Conservation (phyloP, 2,113 vertebrate species). For the Megaceryle maxima region DNA sequence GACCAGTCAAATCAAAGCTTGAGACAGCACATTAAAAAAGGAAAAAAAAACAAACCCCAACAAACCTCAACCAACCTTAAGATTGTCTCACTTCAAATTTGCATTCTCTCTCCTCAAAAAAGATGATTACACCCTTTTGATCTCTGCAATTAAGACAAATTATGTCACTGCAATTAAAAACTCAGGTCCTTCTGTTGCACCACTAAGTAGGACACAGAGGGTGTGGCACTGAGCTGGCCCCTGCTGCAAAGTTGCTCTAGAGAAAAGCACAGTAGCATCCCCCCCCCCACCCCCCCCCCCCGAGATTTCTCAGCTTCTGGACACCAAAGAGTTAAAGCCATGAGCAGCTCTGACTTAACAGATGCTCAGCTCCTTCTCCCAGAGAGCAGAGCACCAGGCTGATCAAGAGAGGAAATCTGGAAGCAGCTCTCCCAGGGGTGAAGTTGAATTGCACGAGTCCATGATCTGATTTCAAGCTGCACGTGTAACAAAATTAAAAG, state of each 20-base stretch:
- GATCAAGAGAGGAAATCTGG: background rate
- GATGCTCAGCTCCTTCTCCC: background rate
- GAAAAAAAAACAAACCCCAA: background rate
- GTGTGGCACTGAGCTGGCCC: background rate
- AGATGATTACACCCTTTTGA: background rate
- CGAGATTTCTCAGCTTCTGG: background rate
- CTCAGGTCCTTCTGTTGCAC: background rate
- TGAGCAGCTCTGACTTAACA: background rate
- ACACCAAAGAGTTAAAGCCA: background rate
- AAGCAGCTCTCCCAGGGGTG: background rate
- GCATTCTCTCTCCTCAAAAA: background rate
- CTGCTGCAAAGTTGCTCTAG: background rate
- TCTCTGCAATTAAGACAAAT: constrained; percentile 3
- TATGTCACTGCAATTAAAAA: background rate
- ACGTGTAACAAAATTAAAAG: background rate
- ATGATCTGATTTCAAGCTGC: background rate
- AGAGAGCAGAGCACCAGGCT: background rate
- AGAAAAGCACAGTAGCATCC: background rate
- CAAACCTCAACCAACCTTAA: background rate
- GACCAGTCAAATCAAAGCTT: background rate
- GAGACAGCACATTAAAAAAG: background rate
- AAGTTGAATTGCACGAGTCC: rapidly evolving
- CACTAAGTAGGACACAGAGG: background rate
- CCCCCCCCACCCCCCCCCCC: background rate
- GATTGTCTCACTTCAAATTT: background rate